Evolutionary conservation across 2,113 vertebrate species (phyloP).

Genomic region (Chamaea fasciata): DNA sequence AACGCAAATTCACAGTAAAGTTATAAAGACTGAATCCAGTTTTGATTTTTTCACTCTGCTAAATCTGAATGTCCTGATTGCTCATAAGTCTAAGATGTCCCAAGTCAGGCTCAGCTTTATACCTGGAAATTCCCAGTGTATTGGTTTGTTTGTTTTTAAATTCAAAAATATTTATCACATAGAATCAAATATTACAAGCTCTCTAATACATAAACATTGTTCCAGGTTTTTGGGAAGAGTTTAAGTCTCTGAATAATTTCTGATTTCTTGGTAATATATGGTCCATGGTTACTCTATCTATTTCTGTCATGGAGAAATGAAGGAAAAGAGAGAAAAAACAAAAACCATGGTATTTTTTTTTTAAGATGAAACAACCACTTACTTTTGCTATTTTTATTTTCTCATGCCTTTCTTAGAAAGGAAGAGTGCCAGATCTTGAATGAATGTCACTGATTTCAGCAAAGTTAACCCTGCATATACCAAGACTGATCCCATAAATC

Average conservation of each 20-base stretch:
- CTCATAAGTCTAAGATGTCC: not conserved
- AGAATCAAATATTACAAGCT: not conserved
- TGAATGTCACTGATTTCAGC: not conserved
- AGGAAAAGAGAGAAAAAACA: not conserved
- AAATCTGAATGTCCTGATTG: not conserved
- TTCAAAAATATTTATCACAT: not conserved
- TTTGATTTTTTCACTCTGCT: not conserved
- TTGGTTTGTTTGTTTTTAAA: not conserved
- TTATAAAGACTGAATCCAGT: not conserved
- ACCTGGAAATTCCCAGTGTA: not conserved
- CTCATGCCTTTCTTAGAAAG: not conserved
- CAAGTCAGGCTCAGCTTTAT: not conserved
- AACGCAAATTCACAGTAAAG: not conserved
- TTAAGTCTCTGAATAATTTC: not conserved
- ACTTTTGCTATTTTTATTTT: not conserved
- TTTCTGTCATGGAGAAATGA: not conserved
- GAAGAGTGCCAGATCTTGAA: not conserved
- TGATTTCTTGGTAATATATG: not conserved
- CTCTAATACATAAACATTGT: not conserved
- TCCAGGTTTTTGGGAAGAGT: not conserved
- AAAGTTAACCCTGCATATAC: not conserved
- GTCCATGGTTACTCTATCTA: not conserved
- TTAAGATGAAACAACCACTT: not conserved
- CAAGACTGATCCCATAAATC: not conserved
- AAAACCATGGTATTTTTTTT: not conserved